Percentiles rank a stretch among this genome's conserved stretches.
Evolutionary conservation across 2,888 invertebrate species (phyloP).

Genomic region (Sialis fuliginosa): DNA sequence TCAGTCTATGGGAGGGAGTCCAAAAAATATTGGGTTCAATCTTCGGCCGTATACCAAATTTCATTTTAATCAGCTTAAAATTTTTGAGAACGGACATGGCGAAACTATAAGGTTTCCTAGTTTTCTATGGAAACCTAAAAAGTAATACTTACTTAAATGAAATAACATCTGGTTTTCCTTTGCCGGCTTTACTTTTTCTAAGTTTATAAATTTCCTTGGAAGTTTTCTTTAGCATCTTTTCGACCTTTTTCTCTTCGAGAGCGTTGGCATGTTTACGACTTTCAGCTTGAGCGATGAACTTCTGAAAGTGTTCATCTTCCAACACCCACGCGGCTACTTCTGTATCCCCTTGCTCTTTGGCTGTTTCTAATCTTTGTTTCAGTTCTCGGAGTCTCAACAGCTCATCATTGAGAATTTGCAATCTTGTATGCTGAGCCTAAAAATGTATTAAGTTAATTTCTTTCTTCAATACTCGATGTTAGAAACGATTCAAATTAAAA

Average conservation of each 20-base stretch:
- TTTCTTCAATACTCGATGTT: no score
- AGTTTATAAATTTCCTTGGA: slow-evolving; percentile 84
- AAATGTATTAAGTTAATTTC: no score
- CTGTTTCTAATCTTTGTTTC: slow-evolving; percentile 66
- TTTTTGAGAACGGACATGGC: no score
- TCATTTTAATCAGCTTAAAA: no score
- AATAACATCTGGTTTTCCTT: slow-evolving; percentile 76
- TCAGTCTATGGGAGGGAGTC: no score
- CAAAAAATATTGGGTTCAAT: no score
- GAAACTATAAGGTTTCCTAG: no score
- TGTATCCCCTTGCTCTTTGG: slow-evolving; percentile 64
- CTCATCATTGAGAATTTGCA: slow-evolving; percentile 71
- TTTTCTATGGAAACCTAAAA: no score
- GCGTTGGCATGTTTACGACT: slow-evolving; percentile 32
- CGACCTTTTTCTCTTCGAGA: slow-evolving; percentile 47
- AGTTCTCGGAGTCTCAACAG: slow-evolving; percentile 63
- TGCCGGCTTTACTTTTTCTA: slow-evolving; percentile 69
- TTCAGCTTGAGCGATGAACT: slow-evolving; percentile 42
- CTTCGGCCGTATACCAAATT: slow-evolving; percentile 1
- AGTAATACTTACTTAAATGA: slow-evolving; percentile 84
- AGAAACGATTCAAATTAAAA: no score
- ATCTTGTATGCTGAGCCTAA: slow-evolving; percentile 70
- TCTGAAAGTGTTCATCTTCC: slow-evolving; percentile 72
- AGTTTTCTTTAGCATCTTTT: slow-evolving; percentile 70
- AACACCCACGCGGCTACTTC: slow-evolving; percentile 73